Conservation (phyloP, 1,140 invertebrate genomes). For the Steinernema khuongi region DNA sequence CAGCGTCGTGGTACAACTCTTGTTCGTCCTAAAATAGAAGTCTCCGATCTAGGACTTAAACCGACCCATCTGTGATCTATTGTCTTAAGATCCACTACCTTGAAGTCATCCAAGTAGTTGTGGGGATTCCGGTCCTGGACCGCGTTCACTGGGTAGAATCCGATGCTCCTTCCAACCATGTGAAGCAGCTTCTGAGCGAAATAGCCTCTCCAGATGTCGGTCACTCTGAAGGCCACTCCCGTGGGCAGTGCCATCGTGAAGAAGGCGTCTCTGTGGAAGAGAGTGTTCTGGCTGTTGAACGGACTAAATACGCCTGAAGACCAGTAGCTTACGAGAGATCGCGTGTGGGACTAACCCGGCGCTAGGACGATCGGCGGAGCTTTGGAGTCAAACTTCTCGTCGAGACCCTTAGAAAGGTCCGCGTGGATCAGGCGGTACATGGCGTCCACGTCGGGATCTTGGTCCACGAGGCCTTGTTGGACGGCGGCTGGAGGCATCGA, state of each 20-base stretch:
- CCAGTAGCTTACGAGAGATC: too few species aligned
- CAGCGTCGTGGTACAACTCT: not conserved
- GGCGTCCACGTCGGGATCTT: slow-evolving; percentile 59
- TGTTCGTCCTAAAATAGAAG: too few species aligned
- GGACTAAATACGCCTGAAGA: too few species aligned
- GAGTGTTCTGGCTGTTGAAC: too few species aligned
- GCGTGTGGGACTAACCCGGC: slow-evolving; percentile 17
- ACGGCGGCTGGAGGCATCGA: slow-evolving; percentile 36
- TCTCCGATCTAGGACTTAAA: too few species aligned
- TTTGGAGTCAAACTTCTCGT: slow-evolving; percentile 14
- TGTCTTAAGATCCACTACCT: too few species aligned
- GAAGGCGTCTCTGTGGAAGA: too few species aligned
- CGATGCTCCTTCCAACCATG: slow-evolving; percentile 24
- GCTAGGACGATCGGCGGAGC: slow-evolving; percentile 46
- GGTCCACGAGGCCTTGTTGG: slow-evolving; percentile 58
- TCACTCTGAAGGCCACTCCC: slow-evolving; percentile 38
- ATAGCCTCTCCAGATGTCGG: slow-evolving; percentile 38
- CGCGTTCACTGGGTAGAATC: slow-evolving; percentile 32
- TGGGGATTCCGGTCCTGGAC: slow-evolving; percentile 34
- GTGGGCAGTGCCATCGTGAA: slow-evolving; percentile 47
- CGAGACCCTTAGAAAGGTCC: slow-evolving; percentile 22
- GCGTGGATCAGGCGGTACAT: slow-evolving; percentile 52
- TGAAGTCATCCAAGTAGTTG: slow-evolving; percentile 35
- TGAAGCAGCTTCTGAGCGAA: slow-evolving; percentile 35
- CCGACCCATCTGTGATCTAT: too few species aligned